Evolutionary conservation across 2,113 vertebrate species (phyloP).

Genomic region (Epinephelus moara): DNA sequence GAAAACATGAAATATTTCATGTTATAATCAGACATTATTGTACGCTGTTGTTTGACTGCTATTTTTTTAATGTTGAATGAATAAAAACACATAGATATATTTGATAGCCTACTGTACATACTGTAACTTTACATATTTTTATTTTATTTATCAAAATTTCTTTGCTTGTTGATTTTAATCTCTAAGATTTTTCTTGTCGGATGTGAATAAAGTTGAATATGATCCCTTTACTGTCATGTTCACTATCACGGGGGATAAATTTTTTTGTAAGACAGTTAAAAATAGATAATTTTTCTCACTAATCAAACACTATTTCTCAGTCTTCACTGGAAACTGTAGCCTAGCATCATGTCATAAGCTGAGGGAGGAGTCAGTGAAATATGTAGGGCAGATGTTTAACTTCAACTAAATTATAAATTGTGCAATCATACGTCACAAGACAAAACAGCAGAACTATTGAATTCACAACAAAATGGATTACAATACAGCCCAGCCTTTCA

Average conservation of each 20-base stretch:
- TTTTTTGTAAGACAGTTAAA: neutral
- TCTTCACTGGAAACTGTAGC: neutral
- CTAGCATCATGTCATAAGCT: neutral
- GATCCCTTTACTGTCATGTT: neutral
- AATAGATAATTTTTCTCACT: neutral
- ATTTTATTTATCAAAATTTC: no score
- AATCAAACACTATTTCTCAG: conserved; percentile 10
- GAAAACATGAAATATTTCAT: neutral
- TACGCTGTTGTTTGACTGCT: neutral
- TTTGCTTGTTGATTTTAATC: no score
- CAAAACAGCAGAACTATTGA: neutral
- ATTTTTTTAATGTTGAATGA: neutral
- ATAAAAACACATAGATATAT: neutral
- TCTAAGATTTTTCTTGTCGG: neutral
- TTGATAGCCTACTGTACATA: neutral
- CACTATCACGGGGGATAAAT: neutral
- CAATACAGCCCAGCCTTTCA: neutral
- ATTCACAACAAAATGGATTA: neutral
- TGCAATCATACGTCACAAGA: neutral
- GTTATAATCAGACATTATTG: neutral
- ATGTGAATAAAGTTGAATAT: neutral
- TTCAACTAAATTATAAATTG: neutral
- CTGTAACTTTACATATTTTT: no score
- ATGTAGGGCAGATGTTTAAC: conserved; percentile 1
- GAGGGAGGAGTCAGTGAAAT: neutral